phyloP scores from a whole-genome alignment of 2,797 vertebrate species.

The Enteromius thamalakanensis region DNA sequence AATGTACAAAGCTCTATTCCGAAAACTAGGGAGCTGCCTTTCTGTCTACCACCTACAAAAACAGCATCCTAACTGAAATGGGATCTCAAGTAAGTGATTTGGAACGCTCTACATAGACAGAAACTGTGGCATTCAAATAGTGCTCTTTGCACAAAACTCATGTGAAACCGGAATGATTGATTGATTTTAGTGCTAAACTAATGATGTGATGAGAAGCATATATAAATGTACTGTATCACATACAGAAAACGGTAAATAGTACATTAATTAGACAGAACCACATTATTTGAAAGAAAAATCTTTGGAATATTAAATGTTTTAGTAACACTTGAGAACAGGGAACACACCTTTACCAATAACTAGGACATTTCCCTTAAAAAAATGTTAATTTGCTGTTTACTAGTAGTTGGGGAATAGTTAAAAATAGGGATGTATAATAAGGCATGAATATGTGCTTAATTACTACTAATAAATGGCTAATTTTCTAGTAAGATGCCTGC shows the following conservation, averaged over 20 bases:
- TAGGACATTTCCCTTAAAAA: too few species aligned
- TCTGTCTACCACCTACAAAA: slow-evolving; percentile 14
- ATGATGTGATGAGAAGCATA: not conserved
- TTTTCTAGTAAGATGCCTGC: too few species aligned
- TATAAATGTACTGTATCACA: not conserved
- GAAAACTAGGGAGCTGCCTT: not conserved
- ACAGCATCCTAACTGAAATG: not conserved
- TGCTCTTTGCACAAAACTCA: not conserved
- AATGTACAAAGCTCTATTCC: slow-evolving; percentile 28
- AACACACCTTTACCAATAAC: too few species aligned
- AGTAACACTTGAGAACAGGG: too few species aligned
- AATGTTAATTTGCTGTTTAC: too few species aligned
- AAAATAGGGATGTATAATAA: too few species aligned
- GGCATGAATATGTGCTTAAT: too few species aligned
- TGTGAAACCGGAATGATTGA: not conserved
- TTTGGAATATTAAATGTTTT: too few species aligned
- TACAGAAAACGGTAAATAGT: not conserved
- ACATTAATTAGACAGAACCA: not conserved
- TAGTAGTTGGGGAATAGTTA: too few species aligned
- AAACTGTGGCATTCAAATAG: not conserved
- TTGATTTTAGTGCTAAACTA: not conserved
- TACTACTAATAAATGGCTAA: too few species aligned
- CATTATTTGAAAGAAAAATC: too few species aligned
- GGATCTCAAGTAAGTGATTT: not conserved
- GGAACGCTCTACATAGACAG: not conserved